Evolutionary conservation across 2,888 invertebrate genomes (phyloP), one percentile per base, ranked within the genome.

Genomic region (Monopis laevigella): DNA sequence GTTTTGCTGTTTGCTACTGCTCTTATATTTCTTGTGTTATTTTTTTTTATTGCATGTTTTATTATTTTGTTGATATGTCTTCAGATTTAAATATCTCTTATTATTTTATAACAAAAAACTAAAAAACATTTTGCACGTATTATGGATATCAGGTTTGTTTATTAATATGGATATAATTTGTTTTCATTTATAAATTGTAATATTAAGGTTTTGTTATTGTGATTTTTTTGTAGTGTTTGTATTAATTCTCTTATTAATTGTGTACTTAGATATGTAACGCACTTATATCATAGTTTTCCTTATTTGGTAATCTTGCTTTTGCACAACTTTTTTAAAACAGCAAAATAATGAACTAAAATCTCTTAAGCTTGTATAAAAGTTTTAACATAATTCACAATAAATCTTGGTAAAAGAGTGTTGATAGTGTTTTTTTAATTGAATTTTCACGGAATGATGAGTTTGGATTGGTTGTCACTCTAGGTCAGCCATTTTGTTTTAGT

Each of bases 281-380:
- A 78, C 74, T 63, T 59, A 75, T 67, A 69, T 75, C 74, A 75
- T 77, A 75, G 60, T 60, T 54, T 58, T 59, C 53, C n/a, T 5
- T 29, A n/a, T n/a, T 11, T 29, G 6, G 10, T 24, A 10, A 54
- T 55, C 51, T 51, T 56, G 59, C 61, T 57, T 56, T 55, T 56
- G 45, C 44, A 26, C 42, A 43, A 56, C 56, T 60, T 70, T 65
- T 63, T 51, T 53, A 57, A 55, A 67, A 71, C 74, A 71, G 75
- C 70, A 69, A 70, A 66, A 65, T 66, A n/a, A n/a, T 56, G 24
- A 8, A 5, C 6, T 21, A 21, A 21, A 5, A 7, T 21, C 8
- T 5, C 6, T 8, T 8, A 21, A 5, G 24, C 5, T 21, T 21
- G 24, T 5, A 8, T 21, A 21, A 21, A 8, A 7, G 5, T 21